Base-by-base conservation (phyloP, 1,140 invertebrate genomes). In the Pseudomyrmex sp. region DNA sequence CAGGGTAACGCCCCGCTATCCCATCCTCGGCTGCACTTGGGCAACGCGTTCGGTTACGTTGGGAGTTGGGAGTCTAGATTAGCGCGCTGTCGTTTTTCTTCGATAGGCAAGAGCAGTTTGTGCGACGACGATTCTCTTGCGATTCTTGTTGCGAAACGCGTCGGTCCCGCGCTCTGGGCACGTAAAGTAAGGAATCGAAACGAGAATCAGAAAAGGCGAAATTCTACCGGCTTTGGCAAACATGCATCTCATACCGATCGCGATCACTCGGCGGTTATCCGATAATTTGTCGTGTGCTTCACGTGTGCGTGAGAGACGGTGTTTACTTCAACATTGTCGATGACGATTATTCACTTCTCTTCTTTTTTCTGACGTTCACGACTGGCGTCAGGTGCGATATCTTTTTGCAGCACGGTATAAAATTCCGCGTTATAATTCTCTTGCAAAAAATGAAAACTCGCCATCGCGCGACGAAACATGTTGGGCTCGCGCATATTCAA, bases 151-250 rank as follows among this genome's bases (percentile, higher is more conserved):
- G 74, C 61, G 61, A 66, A 76, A 75, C 35, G 13, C 23, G 35
- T 35, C 9, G 5, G 5, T 44, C 12, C 72, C 26, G 52, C 52
- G 20, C 13, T 52, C 23, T 7, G 20, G 48, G 50, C 23, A 70
- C n/a, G 52, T 9, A 58, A 54, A 20, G 18, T 73, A 26, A 46
- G 26, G 70, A 12, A 7, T 12, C 9, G 13, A 15, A 46, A 52
- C 5, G 10, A 26, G n/a, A 58, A 23, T 35, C 12, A 8, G 52
- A 76, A 76, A 75, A 65, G 46, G 48, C 61, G 46, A 76, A 52
- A 76, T 61, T 66, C 10, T 61, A n/a, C 5, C 74, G 74, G 61
- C 61, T 61, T 66, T 76, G 61, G 61, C 23, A 62, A 76, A 52
- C 58, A 66, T 76, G 61, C 61, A 76, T 76, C 59, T 65, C 23